These are phyloP conservation scores for Todiramphus saurophagus DNA, from an alignment of 2,113 vertebrate genomes.

Conservation along the genomic window DNA sequence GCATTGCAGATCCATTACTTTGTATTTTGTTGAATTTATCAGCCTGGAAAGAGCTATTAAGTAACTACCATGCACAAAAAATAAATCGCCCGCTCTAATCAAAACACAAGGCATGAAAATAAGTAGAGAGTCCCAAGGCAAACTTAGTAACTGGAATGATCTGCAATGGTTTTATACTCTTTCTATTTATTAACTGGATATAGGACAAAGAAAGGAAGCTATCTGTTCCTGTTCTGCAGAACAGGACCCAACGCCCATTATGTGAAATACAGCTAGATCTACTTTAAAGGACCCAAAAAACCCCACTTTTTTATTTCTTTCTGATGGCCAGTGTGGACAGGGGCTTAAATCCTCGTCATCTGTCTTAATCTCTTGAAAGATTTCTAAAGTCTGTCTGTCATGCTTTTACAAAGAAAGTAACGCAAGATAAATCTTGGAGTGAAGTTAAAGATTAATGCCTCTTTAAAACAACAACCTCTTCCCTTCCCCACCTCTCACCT, in stretches of 20 bases:
- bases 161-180: neutral
- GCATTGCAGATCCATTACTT: neutral
- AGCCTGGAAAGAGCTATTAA: neutral
- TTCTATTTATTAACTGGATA: neutral
- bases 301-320: neutral
- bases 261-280: neutral
- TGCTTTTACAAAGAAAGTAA: neutral
- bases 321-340: neutral
- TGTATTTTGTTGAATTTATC: neutral
- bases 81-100: neutral
- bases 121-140: neutral
- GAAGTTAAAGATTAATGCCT: neutral
- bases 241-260: neutral
- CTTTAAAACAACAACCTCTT: neutral
- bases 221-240: constrained; percentile 12
- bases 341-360: neutral
- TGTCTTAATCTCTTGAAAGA: neutral
- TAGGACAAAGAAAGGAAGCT: constrained; percentile 7
- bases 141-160: neutral
- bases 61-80: neutral
- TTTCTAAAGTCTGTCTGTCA: neutral
- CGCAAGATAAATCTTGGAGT: neutral
- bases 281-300: neutral
- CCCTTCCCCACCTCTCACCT: neutral
- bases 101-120: neutral